Conservation (phyloP, 2,888 invertebrate genomes). For the Didymodactylos carnosus region DNA sequence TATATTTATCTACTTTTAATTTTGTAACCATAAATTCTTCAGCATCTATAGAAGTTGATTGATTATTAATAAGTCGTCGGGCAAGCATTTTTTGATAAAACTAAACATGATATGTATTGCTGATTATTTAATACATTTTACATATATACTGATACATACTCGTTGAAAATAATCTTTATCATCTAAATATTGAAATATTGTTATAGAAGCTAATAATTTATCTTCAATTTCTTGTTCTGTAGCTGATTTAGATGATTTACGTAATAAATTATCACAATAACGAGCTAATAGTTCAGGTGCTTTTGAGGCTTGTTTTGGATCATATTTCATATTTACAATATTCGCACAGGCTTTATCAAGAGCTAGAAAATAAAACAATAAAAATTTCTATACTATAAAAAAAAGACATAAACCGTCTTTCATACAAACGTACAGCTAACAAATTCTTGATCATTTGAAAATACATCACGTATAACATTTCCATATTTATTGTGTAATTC, state of each 20-base stretch:
- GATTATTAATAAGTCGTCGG: conserved; percentile 72
- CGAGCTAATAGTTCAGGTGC: conserved; percentile 72
- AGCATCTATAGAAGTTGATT: conserved; percentile 82
- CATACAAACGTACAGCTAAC: too few species aligned
- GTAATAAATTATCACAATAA: conserved; percentile 67
- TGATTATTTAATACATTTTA: not conserved
- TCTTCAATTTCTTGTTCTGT: conserved; percentile 63
- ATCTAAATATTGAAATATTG: conserved; percentile 89
- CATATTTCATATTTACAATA: conserved; percentile 60
- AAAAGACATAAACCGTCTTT: too few species aligned
- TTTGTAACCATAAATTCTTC: conserved; percentile 95
- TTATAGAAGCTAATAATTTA: conserved; percentile 65
- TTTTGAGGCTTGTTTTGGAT: conserved; percentile 48
- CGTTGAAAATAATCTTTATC: conserved; percentile 93
- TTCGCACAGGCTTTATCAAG: conserved; percentile 53
- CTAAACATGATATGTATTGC: conserved; percentile 38
- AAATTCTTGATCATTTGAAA: conserved; percentile 73
- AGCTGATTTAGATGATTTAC: conserved; percentile 58
- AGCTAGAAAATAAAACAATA: too few species aligned
- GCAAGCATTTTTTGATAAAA: conserved; percentile 83
- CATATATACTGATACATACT: not conserved
- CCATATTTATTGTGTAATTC: conserved; percentile 70
- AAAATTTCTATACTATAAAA: too few species aligned
- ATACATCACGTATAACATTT: conserved; percentile 62
- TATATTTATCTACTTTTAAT: conserved; percentile 44